Evolutionary conservation across 2,888 invertebrate species (phyloP), one percentile per base, ranked within the genome.

Genomic region (Anticlea derivata): DNA sequence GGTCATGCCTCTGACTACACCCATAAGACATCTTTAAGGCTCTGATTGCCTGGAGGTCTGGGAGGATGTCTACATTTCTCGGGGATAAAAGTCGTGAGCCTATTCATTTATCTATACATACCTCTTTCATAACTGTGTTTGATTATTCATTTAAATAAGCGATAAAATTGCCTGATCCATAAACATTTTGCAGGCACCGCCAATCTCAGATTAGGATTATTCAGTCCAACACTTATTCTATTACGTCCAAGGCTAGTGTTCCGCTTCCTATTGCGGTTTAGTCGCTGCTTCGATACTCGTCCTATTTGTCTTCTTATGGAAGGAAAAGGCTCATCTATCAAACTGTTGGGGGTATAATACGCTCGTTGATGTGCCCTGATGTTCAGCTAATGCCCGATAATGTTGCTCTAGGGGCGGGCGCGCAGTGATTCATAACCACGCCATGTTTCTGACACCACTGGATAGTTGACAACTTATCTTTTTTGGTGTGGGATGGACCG

Each of bases 301-400:
- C 41, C 33, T 55, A 55, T 56, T 56, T 54, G 49, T 61, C 45
- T 54, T 31, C 39, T 40, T 47, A 46, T 53, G 55, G 51, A 37
- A 33, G 45, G 43, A 53, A 55, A 43, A 50, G 50, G 54, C 50
- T 54, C 52, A 62, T 62, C 60, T 49, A 60, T 62, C 62, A 54
- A 40, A 48, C 31, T 45, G 54, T 52, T 57, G 54, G 51, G 50
- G 58, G 44, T 48, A 53, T 56, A 70, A 66, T 59, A 58, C 50
- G 52, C 56, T 61, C 63, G 66, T 58, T 65, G 67, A 66, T 66
- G 65, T 55, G 68, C 65, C 67, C 68, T 70, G 73, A 78, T 74
- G 74, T 68, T 67, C 60, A 55, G 60, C 63, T 77, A 73, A 75
- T 76, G 75, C 52, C 68, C 57, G 60, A 64, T 73, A 68, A 76